These are phyloP conservation scores for Borostomias antarcticus DNA, from an alignment of 2,797 vertebrate species.

Conservation along the genomic window DNA sequence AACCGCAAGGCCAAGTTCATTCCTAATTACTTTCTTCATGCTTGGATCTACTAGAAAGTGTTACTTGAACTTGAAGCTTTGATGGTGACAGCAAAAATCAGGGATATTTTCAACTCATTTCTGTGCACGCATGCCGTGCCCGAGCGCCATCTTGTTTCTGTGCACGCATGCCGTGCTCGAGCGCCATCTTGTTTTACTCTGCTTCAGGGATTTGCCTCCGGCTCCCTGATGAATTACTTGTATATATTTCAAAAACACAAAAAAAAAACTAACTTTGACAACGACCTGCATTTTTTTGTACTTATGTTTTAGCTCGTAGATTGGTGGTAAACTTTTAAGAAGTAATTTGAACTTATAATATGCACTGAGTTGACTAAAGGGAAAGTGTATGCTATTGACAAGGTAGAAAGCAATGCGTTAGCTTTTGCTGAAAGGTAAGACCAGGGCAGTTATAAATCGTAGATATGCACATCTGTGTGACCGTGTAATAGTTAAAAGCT, in stretches of 20 bases:
- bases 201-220: constrained; percentile 82
- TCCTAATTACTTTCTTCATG: constrained; percentile 77
- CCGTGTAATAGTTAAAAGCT: constrained; percentile 61
- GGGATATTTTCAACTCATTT: constrained; percentile 92
- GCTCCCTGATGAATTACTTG: constrained; percentile 77
- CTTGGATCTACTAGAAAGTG: constrained; percentile 88
- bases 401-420: constrained; percentile 60
- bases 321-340: constrained; percentile 74
- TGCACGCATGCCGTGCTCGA: constrained; percentile 82
- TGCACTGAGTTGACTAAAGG: constrained; percentile 96
- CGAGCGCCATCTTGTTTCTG: constrained; percentile 79
- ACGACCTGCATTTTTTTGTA: constrained; percentile 69
- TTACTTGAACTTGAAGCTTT: constrained; percentile 88
- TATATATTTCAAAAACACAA: constrained; percentile 74
- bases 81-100: constrained; percentile 91
- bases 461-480: constrained; percentile 62
- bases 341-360: constrained; percentile 80
- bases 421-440: constrained; percentile 58
- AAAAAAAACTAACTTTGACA: constrained; percentile 81
- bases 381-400: constrained; percentile 77
- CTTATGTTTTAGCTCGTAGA: constrained; percentile 76
- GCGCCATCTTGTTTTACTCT: constrained; percentile 77
- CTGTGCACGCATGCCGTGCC: constrained; percentile 81
- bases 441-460: constrained; percentile 64
- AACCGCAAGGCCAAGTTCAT: constrained; percentile 71